Evolutionary conservation across 2,113 vertebrate genomes (phyloP).

Genomic region (Ceratotherium simum): DNA sequence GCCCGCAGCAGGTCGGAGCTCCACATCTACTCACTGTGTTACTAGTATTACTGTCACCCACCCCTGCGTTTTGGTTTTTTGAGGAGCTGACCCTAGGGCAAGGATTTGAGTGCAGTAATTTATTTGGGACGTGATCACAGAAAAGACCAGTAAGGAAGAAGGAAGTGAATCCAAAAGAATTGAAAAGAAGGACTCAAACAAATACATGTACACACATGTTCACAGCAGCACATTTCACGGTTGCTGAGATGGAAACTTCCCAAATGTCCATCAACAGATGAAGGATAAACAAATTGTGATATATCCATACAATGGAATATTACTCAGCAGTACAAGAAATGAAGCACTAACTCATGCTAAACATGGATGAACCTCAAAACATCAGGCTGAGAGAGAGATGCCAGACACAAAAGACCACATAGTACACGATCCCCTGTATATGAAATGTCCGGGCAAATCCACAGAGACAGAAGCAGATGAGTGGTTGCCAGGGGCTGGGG

Average conservation of each 20-base stretch:
- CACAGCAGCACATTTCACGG: neutral
- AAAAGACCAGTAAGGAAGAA: neutral
- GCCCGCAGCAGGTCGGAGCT: accelerated
- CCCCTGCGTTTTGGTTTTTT: neutral
- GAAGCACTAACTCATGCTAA: neutral
- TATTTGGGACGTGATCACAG: neutral
- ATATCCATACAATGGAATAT: neutral
- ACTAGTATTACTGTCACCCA: neutral
- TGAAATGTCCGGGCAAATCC: neutral
- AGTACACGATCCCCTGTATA: neutral
- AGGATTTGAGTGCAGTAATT: neutral
- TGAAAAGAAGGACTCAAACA: neutral
- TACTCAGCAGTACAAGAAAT: neutral
- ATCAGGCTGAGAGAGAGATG: too few relatives aligned
- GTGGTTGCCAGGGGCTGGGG: too few relatives aligned
- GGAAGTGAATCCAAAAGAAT: neutral
- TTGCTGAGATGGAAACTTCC: neutral
- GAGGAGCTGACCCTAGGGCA: neutral
- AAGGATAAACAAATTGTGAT: neutral
- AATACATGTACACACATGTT: accelerated
- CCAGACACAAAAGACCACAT: neutral
- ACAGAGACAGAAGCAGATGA: neutral
- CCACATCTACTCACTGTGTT: accelerated
- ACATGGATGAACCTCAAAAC: neutral
- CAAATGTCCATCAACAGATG: neutral